Base-by-base conservation (phyloP, 2,113 vertebrate species). In the Phalacrocorax brasilianus region DNA sequence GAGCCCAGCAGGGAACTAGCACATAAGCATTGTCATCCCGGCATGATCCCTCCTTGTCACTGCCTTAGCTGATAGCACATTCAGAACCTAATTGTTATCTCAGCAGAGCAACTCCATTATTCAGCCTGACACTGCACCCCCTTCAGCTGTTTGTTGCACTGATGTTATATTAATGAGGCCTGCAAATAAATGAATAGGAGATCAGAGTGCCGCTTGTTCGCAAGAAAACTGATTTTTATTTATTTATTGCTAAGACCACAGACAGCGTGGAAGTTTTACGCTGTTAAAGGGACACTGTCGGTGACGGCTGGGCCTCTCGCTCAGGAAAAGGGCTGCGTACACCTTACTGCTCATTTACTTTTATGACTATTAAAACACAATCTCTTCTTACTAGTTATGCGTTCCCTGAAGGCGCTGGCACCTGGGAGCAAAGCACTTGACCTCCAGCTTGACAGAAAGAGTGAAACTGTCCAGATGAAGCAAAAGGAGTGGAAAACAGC, bases 161-260 rank as follows among this genome's bases (percentile, higher is more conserved):
- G 97, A 98, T 98, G 98, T 98, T 98, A 98, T 98, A 98, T 98
- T 98, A 98, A 98, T 98, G 97, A 98, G 97, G 90, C 95, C 97
- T 97, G 97, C 97, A 98, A 98, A 97, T 97, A 98, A 98, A 97
- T 95, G 97, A 98, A 97, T 35, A 52, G 95, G 81, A 97, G 98
- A 98, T 98, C 97, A 97, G 95, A 98, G 97, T 27, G 81, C 91
- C 8, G 63, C 98, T 97, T 96, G 97, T 97, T 97, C 92, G 59
- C 90, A 42, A 78, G 94, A 92, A 98, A 97, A 85, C 90, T 28
- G 95, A 79, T 88, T 96, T 96, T 98, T 97, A 97, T 96, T 97
- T 97, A 96, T 97, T 97, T 95, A 97, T 97, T 93, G 91, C 63
- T 80, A 85, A 70, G 95, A 95, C 95, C 96, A 94, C 91, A 87